Evolutionary conservation across 2,888 invertebrate genomes (phyloP), one percentile per base, ranked within the genome.

Genomic region (Cremastinae sp.): DNA sequence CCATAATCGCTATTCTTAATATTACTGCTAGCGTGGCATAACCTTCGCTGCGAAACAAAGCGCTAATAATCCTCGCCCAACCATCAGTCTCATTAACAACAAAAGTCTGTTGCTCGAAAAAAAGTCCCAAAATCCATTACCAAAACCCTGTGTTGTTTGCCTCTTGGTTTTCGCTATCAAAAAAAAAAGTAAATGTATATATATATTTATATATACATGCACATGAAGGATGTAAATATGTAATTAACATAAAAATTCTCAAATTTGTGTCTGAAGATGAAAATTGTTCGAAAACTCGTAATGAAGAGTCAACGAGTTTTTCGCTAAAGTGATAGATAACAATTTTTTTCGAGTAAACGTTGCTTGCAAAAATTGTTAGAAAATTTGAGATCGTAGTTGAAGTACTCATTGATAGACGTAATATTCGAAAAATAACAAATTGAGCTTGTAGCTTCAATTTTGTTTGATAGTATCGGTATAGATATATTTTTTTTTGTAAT

Each of bases 341-440:
- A 12, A 53, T 65, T 51, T 35, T 41, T 68, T 56, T 37, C 55
- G 35, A 56, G 59, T 43, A n/a, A 73, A 66, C 37, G 47, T 20
- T 10, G 20, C 10, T 43, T 39, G 58, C 22, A 59, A 18, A 65
- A 18, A 51, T 59, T 65, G 43, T 59, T 68, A 49, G 14, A 55
- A 35, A 9, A 58, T 18, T 69, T 53, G 53, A 71, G 20, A 66
- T 47, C 43, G 65, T 75, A 75, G 71, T 41, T 43, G 69, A 16
- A 79, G 61, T 84, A 82, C 88, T 88, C 85, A 86, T 83, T 88
- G 87, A 88, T 87, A 88, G 86, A 88, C 85, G 86, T 85, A 81
- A 51, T 49, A 39, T 79, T 79, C 65, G 62, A 55, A 35, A n/a
- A 71, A 70, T 79, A 79, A 81, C 79, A 59, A 53, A 73, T 77